Evolutionary conservation across 2,888 invertebrate genomes (phyloP).

Genomic region (Polyommatus iphigenia): DNA sequence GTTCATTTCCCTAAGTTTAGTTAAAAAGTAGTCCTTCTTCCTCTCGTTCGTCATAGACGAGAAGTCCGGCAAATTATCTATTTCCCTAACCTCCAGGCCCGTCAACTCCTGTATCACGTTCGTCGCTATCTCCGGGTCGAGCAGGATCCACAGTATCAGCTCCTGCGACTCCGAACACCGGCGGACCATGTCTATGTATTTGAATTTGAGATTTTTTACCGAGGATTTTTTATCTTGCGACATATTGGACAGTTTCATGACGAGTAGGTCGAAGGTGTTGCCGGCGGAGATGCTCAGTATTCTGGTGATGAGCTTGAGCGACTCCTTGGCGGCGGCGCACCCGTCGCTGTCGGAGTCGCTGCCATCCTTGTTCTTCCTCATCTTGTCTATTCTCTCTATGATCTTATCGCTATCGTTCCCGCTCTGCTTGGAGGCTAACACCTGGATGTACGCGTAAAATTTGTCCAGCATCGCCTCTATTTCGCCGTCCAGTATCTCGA

Average conservation of each 20-base stretch:
- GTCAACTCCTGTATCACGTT: conserved; percentile 66
- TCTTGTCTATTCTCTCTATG: conserved; percentile 59
- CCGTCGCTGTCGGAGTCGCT: conserved; percentile 52
- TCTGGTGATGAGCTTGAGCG: conserved; percentile 59
- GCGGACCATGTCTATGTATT: conserved; percentile 64
- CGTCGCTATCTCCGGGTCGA: conserved; percentile 60
- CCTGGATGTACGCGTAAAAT: conserved; percentile 65
- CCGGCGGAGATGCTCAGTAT: conserved; percentile 58
- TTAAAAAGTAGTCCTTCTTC: conserved; percentile 63
- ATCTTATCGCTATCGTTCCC: conserved; percentile 56
- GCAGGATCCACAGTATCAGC: conserved; percentile 59
- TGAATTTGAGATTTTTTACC: conserved; percentile 63
- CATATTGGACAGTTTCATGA: conserved; percentile 65
- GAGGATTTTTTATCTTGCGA: conserved; percentile 59
- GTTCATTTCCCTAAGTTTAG: conserved; percentile 60
- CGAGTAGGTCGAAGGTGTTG: conserved; percentile 62
- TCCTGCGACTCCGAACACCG: conserved; percentile 64
- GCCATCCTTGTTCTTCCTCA: conserved; percentile 49
- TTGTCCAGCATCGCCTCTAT: conserved; percentile 66
- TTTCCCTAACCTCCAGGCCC: conserved; percentile 54
- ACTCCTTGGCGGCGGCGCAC: conserved; percentile 56
- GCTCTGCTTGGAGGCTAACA: conserved; percentile 58
- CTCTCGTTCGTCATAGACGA: conserved; percentile 51
- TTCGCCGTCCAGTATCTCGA: conserved; percentile 62
- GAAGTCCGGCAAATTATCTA: conserved; percentile 56